Conservation (phyloP, 2,888 invertebrate genomes). For the Torymus aiolomorphi region DNA sequence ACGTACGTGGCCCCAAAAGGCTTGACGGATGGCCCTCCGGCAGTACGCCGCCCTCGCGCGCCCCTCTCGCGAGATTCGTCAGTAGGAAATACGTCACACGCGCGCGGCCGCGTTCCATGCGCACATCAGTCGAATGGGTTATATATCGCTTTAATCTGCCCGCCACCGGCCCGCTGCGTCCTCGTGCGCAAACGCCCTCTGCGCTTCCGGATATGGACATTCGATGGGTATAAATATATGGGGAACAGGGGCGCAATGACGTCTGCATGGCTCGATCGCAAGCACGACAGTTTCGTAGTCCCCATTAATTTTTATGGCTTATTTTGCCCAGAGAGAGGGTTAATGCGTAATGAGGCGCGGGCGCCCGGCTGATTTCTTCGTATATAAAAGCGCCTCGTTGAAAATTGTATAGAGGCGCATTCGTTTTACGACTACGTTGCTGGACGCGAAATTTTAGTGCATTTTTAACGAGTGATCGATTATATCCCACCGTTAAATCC, state of each 20-base stretch:
- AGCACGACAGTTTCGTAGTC: too few species aligned
- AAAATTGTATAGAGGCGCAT: too few species aligned
- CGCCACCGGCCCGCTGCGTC: not conserved
- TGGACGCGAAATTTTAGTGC: not conserved
- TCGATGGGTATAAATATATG: too few species aligned
- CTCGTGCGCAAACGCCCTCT: too few species aligned
- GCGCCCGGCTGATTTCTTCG: not conserved
- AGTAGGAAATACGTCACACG: slow-evolving; percentile 56
- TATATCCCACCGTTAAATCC: not conserved
- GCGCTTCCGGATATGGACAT: too few species aligned
- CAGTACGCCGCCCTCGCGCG: slow-evolving; percentile 49
- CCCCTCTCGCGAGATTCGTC: slow-evolving; percentile 37
- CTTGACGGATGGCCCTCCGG: slow-evolving; percentile 70
- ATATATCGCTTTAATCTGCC: slow-evolving; percentile 54
- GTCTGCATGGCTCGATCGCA: too few species aligned
- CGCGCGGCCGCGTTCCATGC: not conserved
- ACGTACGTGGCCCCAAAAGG: slow-evolving; percentile 63
- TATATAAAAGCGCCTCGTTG: too few species aligned
- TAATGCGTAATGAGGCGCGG: slow-evolving; percentile 17
- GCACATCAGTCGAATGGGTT: slow-evolving; percentile 20
- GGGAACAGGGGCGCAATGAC: too few species aligned
- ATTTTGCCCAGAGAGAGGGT: not conserved
- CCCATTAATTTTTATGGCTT: slow-evolving; percentile 36
- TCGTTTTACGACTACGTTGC: not conserved
- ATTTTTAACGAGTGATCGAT: slow-evolving; percentile 22